Evolutionary conservation across 2,113 vertebrate genomes (phyloP), one percentile per base, ranked within the genome.

Genomic region (Eublepharis macularius): DNA sequence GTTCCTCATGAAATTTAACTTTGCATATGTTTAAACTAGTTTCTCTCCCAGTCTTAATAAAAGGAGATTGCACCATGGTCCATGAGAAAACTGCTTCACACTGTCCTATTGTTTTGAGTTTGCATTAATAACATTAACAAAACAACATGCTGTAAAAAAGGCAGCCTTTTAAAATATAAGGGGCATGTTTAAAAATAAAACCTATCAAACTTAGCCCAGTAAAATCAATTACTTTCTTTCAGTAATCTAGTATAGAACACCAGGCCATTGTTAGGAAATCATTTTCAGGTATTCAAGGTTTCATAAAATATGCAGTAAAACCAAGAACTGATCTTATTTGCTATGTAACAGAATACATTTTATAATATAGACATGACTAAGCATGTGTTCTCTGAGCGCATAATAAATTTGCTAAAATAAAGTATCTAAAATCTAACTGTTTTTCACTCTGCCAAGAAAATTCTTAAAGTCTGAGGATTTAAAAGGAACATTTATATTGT

Each of bases 81-180:
- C 10, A 88, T 45, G 63, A 77, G 29, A 72, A 76, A 72, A 79
- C 45, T 13, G 29, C n/a, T 49, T 2, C 41, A 76, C 43, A 76
- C 43, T 16, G 1, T 63, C 70, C 49, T 49, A 66, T 69, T 77
- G 80, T 32, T 78, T 69, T 49, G 65, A 85, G 7, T 51, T 85
- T 16, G 12, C 82, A 17, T 86, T 80, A 81, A 82, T 79, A 6
- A 73, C 0, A 78, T 72, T 8, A 11, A 82, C 39, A 85, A 65
- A 70, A 85, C 47, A 84, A 87, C 90, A 85, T 81, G 65, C 39
- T 84, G 36, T 69, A 0, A 16, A 85, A 86, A 60, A 92, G 92
- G 77, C 88, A 92, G 45, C 16, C 68, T 70, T 34, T 70, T 70
- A 70, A 70, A 36, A 70, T 70, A 70, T 63, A 63, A 63, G 24